These are phyloP conservation scores for Sinosuthora webbiana DNA, from an alignment of 2,113 vertebrate genomes.

Conservation along the genomic window DNA sequence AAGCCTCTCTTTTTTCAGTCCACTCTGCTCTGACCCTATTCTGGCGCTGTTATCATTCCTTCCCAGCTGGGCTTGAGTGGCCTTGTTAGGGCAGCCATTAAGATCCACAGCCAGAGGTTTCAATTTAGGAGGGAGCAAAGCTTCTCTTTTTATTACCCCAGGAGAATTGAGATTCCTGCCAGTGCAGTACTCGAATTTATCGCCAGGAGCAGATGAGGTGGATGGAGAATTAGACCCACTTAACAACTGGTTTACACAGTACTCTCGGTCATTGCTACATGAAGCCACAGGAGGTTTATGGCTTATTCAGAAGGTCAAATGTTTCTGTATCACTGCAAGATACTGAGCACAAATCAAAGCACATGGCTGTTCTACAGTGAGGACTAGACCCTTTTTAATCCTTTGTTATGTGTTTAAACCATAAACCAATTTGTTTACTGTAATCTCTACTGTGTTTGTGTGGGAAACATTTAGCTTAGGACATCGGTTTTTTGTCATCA, in stretches of 20 bases:
- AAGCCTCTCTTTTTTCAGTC: not conserved
- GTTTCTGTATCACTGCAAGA: not conserved
- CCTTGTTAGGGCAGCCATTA: conserved; percentile 4
- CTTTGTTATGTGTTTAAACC: not conserved
- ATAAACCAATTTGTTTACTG: not conserved
- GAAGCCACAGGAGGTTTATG: not conserved
- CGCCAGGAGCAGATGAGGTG: not conserved
- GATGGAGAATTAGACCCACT: not conserved
- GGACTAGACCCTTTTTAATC: not conserved
- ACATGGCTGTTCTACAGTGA: not conserved
- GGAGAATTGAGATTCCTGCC: not conserved
- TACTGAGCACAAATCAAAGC: not conserved
- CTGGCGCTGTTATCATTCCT: not conserved
- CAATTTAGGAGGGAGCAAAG: conserved; percentile 7
- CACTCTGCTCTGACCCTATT: not conserved
- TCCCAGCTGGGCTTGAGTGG: not conserved
- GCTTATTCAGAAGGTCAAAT: not conserved
- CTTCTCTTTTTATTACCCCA: not conserved
- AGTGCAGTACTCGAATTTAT: conserved; percentile 8
- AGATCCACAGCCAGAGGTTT: not conserved
- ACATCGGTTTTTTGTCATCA: not conserved
- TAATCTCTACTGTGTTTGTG: not conserved
- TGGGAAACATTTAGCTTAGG: not conserved
- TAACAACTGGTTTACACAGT: not conserved
- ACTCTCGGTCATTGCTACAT: not conserved